Base-by-base conservation (phyloP, 2,888 invertebrate species). In the Nematopogon swammerdamellus region DNA sequence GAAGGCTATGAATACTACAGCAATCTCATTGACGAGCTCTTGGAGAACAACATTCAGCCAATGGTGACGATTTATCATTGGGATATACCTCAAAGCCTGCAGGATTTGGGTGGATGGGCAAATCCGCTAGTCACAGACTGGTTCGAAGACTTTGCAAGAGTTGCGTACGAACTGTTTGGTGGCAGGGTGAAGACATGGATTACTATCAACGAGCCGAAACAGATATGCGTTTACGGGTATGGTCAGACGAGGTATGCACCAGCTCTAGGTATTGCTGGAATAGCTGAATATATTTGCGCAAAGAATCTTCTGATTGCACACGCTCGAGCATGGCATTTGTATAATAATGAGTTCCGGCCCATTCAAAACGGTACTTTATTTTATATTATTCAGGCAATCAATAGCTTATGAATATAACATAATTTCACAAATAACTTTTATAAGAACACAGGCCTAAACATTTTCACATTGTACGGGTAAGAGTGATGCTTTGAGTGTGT, bases 1-100 rank as follows among this genome's bases (percentile, higher is more conserved):
- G 72, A 70, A 1, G 89, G 87, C 2, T 67, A 85, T 14, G 63
- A 74, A 20, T 87, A 88, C 62, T 90, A 90, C 63, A 83, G 84
- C 53, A 69, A 73, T 48, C 58, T 90, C 1, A 85, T 89, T 43
- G 64, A 87, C 55, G 82, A 79, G 54, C 64, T 89, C 1, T 47
- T 85, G 8, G 72, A 65, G 1, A 82, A 82, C 52, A 79, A 73
- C 5, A 86, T 90, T 48, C 69, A 80, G 50, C 88, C 89, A 0
- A 64, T 84, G 47, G 75, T 83, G 0, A 83, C 83, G 0, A 70
- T 85, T 48, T 81, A 69, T 53, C 83, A 84, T 55, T 82, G 81
- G 74, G 84, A 84, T 60, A 60, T 83, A 52, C 83, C 82, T 0
- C 71, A 77, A 56, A 65, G 58, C n/a, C 59, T 86, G 1, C 83